Percentiles rank a stretch among this genome's conserved stretches.
Evolutionary conservation across 2,888 invertebrate species (phyloP).

Genomic region (Norana najaformis): DNA sequence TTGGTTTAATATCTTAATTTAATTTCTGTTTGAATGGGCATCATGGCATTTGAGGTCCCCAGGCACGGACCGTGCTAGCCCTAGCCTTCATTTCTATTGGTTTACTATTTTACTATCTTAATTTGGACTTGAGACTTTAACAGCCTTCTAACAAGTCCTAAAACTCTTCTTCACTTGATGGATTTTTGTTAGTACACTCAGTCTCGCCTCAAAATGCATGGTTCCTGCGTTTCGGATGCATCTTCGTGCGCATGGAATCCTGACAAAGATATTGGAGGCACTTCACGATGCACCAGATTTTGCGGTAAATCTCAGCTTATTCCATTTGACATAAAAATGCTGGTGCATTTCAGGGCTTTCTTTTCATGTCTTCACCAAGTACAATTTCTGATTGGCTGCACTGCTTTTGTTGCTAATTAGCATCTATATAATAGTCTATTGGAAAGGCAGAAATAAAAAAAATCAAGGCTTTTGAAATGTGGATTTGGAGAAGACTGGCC

Average conservation of each 20-base stretch:
- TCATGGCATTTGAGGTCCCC: too few species aligned
- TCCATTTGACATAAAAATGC: too few species aligned
- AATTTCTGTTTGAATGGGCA: too few species aligned
- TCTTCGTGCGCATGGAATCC: slow-evolving; percentile 90
- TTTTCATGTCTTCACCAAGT: not conserved
- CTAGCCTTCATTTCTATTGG: not conserved
- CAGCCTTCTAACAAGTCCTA: too few species aligned
- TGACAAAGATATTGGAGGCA: slow-evolving; percentile 91
- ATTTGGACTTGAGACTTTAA: too few species aligned
- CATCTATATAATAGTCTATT: not conserved
- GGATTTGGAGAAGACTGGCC: too few species aligned
- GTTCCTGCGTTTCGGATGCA: slow-evolving; percentile 95
- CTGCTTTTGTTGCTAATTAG: too few species aligned
- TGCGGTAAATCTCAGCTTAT: slow-evolving; percentile 67
- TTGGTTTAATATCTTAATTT: too few species aligned
- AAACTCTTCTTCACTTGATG: not conserved
- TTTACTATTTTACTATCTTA: not conserved
- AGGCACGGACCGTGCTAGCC: too few species aligned
- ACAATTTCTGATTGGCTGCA: not conserved
- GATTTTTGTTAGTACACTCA: slow-evolving; percentile 64
- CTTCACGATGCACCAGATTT: slow-evolving; percentile 84
- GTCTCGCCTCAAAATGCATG: slow-evolving; percentile 90
- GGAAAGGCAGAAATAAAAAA: too few species aligned
- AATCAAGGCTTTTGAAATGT: too few species aligned
- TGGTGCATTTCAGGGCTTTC: not conserved